Conservation (phyloP, 1,140 invertebrate genomes). For the Drosophila ananassae region DNA sequence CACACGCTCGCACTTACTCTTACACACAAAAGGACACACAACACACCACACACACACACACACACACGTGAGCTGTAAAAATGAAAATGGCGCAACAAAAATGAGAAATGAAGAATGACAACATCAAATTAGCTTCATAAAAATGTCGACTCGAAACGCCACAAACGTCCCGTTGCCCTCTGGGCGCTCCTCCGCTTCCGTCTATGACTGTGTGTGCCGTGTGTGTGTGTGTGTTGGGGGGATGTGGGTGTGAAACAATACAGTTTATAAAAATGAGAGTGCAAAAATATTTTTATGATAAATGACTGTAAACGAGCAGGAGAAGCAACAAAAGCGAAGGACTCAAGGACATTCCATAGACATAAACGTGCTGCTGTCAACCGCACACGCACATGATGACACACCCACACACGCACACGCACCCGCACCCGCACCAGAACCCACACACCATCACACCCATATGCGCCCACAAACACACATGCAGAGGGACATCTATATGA, state of each 20-base stretch:
- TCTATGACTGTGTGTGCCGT: neutral
- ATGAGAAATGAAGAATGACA: slow-evolving; percentile 81
- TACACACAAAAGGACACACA: slow-evolving; percentile 6
- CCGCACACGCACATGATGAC: slow-evolving; percentile 71
- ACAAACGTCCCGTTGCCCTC: neutral
- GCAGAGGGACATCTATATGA: slow-evolving; percentile 35
- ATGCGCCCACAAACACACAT: too few species aligned
- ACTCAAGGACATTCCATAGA: slow-evolving; percentile 60
- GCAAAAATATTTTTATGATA: slow-evolving; percentile 82
- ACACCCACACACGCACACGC: slow-evolving; percentile 33
- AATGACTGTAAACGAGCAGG: slow-evolving; percentile 81
- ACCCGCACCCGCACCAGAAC: slow-evolving; percentile 19
- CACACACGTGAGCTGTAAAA: slow-evolving; percentile 59
- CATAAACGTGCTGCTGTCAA: slow-evolving; percentile 78
- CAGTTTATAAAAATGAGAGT: slow-evolving; percentile 81
- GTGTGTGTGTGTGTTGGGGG: neutral
- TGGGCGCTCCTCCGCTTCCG: neutral
- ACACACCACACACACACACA: slow-evolving; percentile 2
- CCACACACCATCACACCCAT: neutral
- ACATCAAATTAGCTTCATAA: slow-evolving; percentile 82
- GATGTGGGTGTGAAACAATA: slow-evolving; percentile 70
- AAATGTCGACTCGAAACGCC: slow-evolving; percentile 61
- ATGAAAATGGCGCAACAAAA: slow-evolving; percentile 75
- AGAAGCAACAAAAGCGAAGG: slow-evolving; percentile 54
- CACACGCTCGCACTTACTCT: neutral